Conservation (phyloP, 2,888 invertebrate species). For the Synanthedon andrenaeformis region DNA sequence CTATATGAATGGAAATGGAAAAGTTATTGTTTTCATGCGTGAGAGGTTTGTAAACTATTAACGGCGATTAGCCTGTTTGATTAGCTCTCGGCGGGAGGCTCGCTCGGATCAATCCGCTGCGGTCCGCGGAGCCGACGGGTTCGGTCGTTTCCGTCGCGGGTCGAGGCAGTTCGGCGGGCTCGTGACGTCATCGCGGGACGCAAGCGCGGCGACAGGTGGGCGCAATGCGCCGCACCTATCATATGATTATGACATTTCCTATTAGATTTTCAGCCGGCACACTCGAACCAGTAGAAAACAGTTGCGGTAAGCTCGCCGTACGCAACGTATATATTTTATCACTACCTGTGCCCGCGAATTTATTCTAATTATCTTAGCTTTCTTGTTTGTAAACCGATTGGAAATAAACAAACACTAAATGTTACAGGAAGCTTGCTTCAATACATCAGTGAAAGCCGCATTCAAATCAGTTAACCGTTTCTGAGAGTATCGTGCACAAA, state of each 20-base stretch:
- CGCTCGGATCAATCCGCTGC: conserved; percentile 51
- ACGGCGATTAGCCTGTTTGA: conserved; percentile 28
- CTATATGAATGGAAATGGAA: neutral
- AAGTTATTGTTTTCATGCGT: neutral
- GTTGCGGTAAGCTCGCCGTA: conserved; percentile 34
- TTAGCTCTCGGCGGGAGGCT: conserved; percentile 31
- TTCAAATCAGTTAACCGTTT: too few relatives aligned
- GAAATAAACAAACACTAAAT: too few relatives aligned
- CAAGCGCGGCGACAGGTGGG: conserved; percentile 69
- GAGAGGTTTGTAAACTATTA: neutral
- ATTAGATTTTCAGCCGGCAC: conserved; percentile 39
- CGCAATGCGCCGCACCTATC: conserved; percentile 66
- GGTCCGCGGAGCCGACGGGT: conserved; percentile 24
- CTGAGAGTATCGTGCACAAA: too few relatives aligned
- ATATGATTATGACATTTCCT: conserved; percentile 67
- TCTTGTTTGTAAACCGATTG: too few relatives aligned
- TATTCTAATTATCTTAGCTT: too few relatives aligned
- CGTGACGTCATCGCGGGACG: conserved; percentile 61
- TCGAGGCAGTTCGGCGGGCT: conserved; percentile 21
- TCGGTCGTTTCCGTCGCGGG: conserved; percentile 25
- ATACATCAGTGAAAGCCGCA: too few relatives aligned
- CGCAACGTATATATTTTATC: conserved; percentile 10
- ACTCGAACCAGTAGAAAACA: conserved; percentile 29
- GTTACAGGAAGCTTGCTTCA: too few relatives aligned
- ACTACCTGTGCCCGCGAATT: too few relatives aligned